Conservation (phyloP, 2,797 vertebrate genomes). For the Sandelia bainsii region DNA sequence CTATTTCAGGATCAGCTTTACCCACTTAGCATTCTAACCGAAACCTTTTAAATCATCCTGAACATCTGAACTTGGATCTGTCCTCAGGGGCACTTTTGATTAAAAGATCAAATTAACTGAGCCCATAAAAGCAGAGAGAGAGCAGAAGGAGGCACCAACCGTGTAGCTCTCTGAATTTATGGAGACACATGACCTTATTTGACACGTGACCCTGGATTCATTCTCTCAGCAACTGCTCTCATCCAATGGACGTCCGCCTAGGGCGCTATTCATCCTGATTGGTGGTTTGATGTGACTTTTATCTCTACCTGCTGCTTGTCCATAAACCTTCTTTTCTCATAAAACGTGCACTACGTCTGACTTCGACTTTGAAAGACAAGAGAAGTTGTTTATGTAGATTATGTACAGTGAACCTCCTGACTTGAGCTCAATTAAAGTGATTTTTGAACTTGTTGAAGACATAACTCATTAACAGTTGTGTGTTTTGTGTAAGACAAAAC, state of each 20-base stretch:
- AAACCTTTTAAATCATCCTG: conserved; percentile 74
- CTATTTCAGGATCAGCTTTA: conserved; percentile 61
- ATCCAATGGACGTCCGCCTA: conserved; percentile 62
- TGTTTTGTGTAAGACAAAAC: background rate
- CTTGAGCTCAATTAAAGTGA: conserved; percentile 10
- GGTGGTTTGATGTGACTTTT: conserved; percentile 30
- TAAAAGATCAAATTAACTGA: conserved; percentile 81
- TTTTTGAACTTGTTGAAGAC: conserved; percentile 28
- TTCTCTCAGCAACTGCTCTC: conserved; percentile 58
- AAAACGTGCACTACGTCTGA: conserved; percentile 23
- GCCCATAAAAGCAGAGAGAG: conserved; percentile 75
- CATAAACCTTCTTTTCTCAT: conserved; percentile 38
- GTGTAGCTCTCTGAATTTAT: conserved; percentile 76
- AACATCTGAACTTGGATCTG: conserved; percentile 77
- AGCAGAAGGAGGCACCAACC: conserved; percentile 21
- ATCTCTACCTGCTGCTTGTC: conserved; percentile 39
- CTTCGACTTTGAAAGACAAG: conserved; percentile 25
- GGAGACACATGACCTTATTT: conserved; percentile 66
- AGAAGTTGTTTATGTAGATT: conserved; percentile 16
- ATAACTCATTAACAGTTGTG: conserved; percentile 55
- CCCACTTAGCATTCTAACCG: conserved; percentile 70
- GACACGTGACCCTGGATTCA: conserved; percentile 68
- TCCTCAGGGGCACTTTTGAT: conserved; percentile 78
- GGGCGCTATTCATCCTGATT: conserved; percentile 54
- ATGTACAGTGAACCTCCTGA: conserved; percentile 21